These are phyloP conservation scores for Hemicrepidius hirtus DNA, from an alignment of 2,888 invertebrate species.

Conservation along the genomic window DNA sequence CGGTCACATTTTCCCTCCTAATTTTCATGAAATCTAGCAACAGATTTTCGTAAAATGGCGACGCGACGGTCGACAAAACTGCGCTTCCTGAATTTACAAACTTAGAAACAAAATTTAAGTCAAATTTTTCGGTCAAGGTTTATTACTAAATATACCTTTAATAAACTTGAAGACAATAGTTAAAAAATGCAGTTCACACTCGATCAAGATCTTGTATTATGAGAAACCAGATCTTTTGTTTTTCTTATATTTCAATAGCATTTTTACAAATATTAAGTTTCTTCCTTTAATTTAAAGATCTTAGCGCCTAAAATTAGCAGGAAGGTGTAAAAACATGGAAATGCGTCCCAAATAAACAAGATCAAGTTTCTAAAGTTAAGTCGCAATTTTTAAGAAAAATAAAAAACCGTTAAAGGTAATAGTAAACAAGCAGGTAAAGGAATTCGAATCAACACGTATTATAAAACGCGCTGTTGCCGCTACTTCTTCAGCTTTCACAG, in stretches of 20 bases:
- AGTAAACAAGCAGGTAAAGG: constrained; percentile 33
- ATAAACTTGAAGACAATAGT: constrained; percentile 11
- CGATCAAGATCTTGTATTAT: no score
- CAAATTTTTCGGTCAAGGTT: constrained; percentile 11
- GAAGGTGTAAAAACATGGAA: background rate
- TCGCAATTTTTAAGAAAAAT: constrained; percentile 1
- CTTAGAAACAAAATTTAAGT: no score
- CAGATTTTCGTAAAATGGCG: no score
- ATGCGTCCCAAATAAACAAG: background rate
- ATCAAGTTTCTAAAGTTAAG: background rate
- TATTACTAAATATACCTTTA: background rate
- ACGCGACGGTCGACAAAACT: no score
- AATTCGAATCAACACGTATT: constrained; percentile 48
- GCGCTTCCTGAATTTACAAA: no score
- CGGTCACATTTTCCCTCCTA: no score
- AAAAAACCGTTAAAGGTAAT: constrained; percentile 37
- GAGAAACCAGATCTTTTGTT: no score
- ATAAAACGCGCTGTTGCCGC: constrained; percentile 59
- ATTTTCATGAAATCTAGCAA: no score
- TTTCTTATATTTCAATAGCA: no score
- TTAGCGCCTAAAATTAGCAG: background rate
- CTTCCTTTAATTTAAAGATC: no score
- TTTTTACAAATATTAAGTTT: no score
- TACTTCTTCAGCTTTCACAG: constrained; percentile 59
- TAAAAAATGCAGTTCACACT: no score